These are phyloP conservation scores for Bathynomus jamesi DNA, from an alignment of 1,140 invertebrate species.

Conservation along the genomic window DNA sequence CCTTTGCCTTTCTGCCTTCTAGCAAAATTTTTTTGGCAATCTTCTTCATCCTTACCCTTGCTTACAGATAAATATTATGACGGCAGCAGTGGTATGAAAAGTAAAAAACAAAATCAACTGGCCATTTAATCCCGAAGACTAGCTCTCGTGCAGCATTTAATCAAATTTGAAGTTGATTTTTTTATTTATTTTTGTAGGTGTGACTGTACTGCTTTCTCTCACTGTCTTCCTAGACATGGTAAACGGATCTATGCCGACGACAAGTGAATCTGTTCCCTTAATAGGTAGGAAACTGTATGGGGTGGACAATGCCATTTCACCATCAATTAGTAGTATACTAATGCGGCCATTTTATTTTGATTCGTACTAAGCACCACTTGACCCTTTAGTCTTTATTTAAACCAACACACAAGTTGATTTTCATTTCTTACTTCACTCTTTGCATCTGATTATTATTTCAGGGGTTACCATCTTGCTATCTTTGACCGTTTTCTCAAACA, in stretches of 20 bases:
- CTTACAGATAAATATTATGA: background rate
- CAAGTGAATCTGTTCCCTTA: slow-evolving; percentile 70
- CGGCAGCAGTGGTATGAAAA: background rate
- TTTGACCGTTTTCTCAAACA: slow-evolving; percentile 79
- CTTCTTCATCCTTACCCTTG: background rate
- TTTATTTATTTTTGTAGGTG: slow-evolving; percentile 47
- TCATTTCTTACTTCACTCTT: slow-evolving; percentile 34
- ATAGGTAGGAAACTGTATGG: slow-evolving; percentile 59
- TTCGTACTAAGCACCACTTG: slow-evolving; percentile 21
- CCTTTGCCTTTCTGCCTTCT: background rate
- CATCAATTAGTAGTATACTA: slow-evolving; percentile 34
- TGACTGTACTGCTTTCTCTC: slow-evolving; percentile 62
- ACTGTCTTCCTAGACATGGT: slow-evolving; percentile 64
- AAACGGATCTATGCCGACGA: slow-evolving; percentile 56
- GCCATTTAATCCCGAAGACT: background rate
- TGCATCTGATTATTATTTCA: slow-evolving; percentile 44
- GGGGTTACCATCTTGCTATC: slow-evolving; percentile 82
- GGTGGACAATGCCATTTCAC: slow-evolving; percentile 37
- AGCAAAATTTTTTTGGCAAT: background rate
- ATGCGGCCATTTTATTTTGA: slow-evolving; percentile 8
- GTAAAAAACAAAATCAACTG: background rate
- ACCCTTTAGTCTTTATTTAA: slow-evolving; percentile 26
- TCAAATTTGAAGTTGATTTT: background rate
- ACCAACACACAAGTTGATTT: slow-evolving; percentile 38
- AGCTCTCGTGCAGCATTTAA: background rate